These are phyloP conservation scores for Diploptera punctata DNA, from an alignment of 2,888 invertebrate genomes.

Conservation along the genomic window DNA sequence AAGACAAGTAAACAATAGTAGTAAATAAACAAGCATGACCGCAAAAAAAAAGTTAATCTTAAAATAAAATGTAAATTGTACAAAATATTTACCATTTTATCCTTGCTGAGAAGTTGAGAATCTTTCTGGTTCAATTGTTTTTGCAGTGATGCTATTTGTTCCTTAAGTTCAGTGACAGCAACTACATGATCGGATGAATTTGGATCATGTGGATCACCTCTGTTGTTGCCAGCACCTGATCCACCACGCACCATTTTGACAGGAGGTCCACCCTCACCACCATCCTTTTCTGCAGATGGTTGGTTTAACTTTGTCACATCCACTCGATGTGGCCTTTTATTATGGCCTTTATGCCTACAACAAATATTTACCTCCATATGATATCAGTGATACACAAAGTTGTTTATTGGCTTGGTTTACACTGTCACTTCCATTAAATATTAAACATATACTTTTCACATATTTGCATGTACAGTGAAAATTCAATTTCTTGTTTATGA, in stretches of 20 bases:
- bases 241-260: conserved; percentile 56
- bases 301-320: conserved; percentile 66
- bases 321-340: conserved; percentile 72
- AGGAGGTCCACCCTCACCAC: conserved; percentile 49
- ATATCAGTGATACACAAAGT: no score
- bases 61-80: no score
- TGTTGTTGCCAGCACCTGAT: conserved; percentile 50
- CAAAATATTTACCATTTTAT: conserved; percentile 74
- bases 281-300: conserved; percentile 55
- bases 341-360: conserved; percentile 69
- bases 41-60: no score
- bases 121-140: conserved; percentile 88
- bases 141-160: conserved; percentile 90
- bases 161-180: conserved; percentile 93
- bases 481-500: no score
- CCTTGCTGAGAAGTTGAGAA: conserved; percentile 83
- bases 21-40: no score
- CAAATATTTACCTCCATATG: no score
- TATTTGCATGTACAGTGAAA: no score
- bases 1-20: no score
- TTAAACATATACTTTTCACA: no score
- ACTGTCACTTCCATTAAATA: no score
- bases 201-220: conserved; percentile 65
- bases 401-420: no score
- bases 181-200: conserved; percentile 93